Evolutionary conservation across 1,140 invertebrate genomes (phyloP).

Genomic region (Argopecten irradians): DNA sequence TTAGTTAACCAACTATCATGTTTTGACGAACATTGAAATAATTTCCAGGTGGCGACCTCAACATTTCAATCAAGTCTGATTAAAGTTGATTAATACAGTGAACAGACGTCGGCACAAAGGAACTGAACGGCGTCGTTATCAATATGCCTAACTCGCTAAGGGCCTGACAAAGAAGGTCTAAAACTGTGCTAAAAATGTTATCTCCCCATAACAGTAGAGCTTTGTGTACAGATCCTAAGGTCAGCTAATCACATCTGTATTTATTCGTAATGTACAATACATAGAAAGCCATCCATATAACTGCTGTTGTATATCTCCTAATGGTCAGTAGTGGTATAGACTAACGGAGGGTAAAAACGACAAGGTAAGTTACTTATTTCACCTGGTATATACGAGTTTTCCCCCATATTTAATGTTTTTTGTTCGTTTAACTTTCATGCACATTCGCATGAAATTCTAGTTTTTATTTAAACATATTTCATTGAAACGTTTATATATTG

Average conservation of each 20-base stretch:
- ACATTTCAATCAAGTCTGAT: background rate
- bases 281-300: background rate
- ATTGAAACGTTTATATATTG: too few species aligned
- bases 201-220: background rate
- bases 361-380: background rate
- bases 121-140: background rate
- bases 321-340: background rate
- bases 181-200: background rate
- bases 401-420: too few species aligned
- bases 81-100: background rate
- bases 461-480: too few species aligned
- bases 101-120: background rate
- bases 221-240: background rate
- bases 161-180: background rate
- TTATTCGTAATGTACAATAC: background rate
- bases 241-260: background rate
- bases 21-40: conserved; percentile 1
- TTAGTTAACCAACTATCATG: background rate
- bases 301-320: background rate
- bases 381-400: too few species aligned
- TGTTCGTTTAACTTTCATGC: too few species aligned
- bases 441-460: too few species aligned
- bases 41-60: background rate
- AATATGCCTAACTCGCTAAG: background rate
- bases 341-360: background rate